Percentiles rank a stretch among this genome's conserved stretches.
Conservation (phyloP, 2,888 invertebrate species). For the Melieria omissa region DNA sequence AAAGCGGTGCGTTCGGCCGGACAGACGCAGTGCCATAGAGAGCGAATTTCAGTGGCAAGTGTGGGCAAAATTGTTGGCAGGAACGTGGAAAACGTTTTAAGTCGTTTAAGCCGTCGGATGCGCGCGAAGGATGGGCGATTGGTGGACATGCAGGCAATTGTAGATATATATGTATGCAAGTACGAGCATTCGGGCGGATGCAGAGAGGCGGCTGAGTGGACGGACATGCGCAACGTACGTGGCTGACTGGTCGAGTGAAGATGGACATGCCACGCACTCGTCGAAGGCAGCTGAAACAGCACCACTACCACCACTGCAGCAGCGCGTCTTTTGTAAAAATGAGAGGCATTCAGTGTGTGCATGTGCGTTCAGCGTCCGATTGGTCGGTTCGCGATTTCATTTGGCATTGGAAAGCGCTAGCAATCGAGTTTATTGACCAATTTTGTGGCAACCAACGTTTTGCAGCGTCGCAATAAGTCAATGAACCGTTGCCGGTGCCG, state of each 20-base stretch:
- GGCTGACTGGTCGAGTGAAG: neutral
- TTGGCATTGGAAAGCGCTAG: constrained; percentile 28
- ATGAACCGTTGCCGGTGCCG: no score
- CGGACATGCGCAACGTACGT: neutral
- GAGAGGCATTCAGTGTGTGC: constrained; percentile 15
- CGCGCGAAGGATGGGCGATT: no score
- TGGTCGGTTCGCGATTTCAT: constrained; percentile 13
- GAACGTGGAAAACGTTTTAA: no score
- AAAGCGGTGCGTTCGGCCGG: constrained; percentile 43
- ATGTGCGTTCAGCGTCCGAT: neutral
- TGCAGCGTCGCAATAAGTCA: no score
- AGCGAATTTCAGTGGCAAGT: no score
- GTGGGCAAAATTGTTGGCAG: no score
- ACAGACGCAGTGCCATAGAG: no score
- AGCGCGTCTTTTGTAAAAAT: constrained; percentile 8
- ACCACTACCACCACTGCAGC: neutral
- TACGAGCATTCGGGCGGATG: neutral
- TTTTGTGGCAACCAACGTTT: constrained; percentile 17
- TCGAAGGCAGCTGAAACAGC: neutral
- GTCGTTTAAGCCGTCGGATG: no score
- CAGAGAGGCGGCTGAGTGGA: neutral
- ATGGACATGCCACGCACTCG: neutral
- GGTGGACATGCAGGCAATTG: neutral
- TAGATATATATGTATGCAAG: neutral
- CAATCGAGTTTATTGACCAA: constrained; percentile 33